phyloP scores from a whole-genome alignment of 2,797 vertebrate species.

The Huso huso region DNA sequence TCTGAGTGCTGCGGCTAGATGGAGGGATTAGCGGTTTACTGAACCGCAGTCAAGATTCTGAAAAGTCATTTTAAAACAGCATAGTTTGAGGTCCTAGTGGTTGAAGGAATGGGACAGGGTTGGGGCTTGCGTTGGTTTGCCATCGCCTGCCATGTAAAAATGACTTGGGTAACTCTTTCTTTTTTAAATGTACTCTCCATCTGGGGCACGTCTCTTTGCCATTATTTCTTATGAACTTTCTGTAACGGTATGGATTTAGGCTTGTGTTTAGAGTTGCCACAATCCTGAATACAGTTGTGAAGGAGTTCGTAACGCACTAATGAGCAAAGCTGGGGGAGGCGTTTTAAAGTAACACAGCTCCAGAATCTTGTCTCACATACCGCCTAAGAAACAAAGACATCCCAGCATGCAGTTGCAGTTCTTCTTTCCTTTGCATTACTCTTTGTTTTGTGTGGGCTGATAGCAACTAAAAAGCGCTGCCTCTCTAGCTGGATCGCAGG shows the following conservation, averaged over 20 bases:
- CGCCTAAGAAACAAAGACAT: neutral
- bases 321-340: neutral
- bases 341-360: neutral
- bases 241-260: too few species aligned
- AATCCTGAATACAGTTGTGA: neutral
- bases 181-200: too few species aligned
- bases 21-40: conserved; percentile 8
- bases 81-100: too few species aligned
- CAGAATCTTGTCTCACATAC: neutral
- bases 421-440: neutral
- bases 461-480: neutral
- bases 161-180: too few species aligned
- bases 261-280: too few species aligned
- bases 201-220: neutral
- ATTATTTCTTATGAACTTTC: neutral
- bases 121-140: too few species aligned
- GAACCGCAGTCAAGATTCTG: neutral
- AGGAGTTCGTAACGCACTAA: neutral
- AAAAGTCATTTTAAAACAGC: neutral
- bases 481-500: neutral
- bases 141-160: too few species aligned
- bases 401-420: neutral
- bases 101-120: too few species aligned
- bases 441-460: neutral
- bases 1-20: conserved; percentile 26